These are phyloP conservation scores for Columbina picui DNA, from an alignment of 2,113 vertebrate species.

Conservation along the genomic window DNA sequence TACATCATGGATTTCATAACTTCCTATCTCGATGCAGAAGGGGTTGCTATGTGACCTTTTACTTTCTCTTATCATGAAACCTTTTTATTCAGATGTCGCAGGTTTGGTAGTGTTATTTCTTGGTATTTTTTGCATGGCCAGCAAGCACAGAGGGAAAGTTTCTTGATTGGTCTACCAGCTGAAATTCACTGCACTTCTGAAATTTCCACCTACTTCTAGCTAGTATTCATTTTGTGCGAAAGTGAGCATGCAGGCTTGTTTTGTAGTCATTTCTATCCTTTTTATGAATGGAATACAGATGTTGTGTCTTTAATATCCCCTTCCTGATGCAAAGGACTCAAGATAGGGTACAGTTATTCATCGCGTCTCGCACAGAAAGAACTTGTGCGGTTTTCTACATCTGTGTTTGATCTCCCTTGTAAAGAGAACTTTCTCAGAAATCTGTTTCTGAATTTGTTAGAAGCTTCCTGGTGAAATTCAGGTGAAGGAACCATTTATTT, in stretches of 20 bases:
- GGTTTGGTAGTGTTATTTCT: background rate
- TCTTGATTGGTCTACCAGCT: background rate
- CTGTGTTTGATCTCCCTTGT: background rate
- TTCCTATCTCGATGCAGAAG: background rate
- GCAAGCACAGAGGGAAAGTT: background rate
- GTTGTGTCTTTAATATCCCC: background rate
- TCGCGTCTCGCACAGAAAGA: accelerated
- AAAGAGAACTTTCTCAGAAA: background rate
- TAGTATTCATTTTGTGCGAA: background rate
- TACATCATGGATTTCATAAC: background rate
- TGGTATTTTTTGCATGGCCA: background rate
- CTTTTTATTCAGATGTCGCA: background rate
- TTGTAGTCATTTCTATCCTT: background rate
- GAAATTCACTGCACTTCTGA: background rate
- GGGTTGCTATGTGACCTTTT: background rate
- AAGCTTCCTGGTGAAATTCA: background rate
- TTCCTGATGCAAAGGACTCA: background rate
- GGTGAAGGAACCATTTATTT: background rate
- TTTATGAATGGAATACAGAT: background rate
- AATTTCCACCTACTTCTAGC: background rate
- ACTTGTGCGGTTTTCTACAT: background rate
- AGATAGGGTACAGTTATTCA: background rate
- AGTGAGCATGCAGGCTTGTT: background rate
- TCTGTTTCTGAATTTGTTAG: background rate
- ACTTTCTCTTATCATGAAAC: background rate